Base-by-base conservation (phyloP, 2,888 invertebrate species). In the Invenusta paracnida region DNA sequence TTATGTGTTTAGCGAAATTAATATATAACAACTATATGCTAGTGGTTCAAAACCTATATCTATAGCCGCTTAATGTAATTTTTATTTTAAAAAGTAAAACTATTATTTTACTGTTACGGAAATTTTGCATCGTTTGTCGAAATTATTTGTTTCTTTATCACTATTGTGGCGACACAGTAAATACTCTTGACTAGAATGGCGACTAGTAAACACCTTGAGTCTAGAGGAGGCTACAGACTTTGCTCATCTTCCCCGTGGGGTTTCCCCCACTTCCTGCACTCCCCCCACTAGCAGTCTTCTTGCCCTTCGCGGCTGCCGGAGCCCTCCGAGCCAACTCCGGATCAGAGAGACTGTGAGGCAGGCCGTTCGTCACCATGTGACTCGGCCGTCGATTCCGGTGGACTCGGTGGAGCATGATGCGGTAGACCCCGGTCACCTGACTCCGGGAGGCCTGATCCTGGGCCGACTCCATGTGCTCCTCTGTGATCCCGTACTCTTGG, bases 401-500 rank as follows among this genome's bases (percentile, higher is more conserved):
- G 5, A 91, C 89, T 81, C 89, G 88, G 87, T 94, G 94, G 87
- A 94, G 92, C 48, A 94, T 92, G 87, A 95, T 94, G 79, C 95
- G 92, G 90, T 94, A 95, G 82, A 94, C 94, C 11, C 94, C 94
- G 82, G 94, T 94, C 66, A 94, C 92, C 87, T 94, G 93, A 88
- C 93, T 94, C 83, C 94, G 92, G 0, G 94, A 93, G 30, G 94
- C 94, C 87, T 93, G 93, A 67, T 92, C 92, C 27, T 92, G 91
- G 27, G 93, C 92, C 66, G 92, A 92, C 84, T 92, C 92, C 81
- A 94, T 90, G 92, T 94, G 93, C 86, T 93, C 93, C 0, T 93
- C 91, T 17, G 92, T 93, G 66, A 94, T 93, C 0, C 94, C 94
- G 67, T 94, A 91, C 29, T 93, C 92, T 84, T 92, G 90, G 81